Evolutionary conservation across 2,888 invertebrate genomes (phyloP).

Genomic region (Tenthredo mesomela): DNA sequence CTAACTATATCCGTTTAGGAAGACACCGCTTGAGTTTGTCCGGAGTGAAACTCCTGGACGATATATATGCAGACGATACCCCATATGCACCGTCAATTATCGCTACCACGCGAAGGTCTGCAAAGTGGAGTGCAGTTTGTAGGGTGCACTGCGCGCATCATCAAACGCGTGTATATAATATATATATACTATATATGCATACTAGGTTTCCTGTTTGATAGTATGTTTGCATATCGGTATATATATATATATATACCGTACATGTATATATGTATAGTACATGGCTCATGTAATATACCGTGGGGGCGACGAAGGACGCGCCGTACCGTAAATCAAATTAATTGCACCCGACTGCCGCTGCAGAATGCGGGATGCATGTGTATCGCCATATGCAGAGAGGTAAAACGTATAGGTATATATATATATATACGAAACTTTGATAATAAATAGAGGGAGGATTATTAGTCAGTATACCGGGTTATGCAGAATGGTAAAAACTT

Average conservation of each 20-base stretch:
- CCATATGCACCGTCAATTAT: neutral
- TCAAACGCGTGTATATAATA: neutral
- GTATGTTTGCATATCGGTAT: neutral
- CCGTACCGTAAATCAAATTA: constrained; percentile 16
- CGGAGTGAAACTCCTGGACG: neutral
- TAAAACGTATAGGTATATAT: neutral
- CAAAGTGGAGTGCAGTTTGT: neutral
- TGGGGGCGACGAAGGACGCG: constrained; percentile 10
- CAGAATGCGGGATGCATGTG: neutral
- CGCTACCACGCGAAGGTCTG: neutral
- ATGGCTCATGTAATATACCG: neutral
- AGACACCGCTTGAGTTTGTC: neutral
- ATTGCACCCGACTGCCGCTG: constrained; percentile 9
- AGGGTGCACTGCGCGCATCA: neutral
- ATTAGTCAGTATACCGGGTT: neutral
- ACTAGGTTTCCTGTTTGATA: neutral
- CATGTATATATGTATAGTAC: neutral
- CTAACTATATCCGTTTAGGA: neutral
- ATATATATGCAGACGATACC: neutral
- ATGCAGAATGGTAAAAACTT: neutral
- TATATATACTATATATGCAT: neutral
- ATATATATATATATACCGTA: neutral
- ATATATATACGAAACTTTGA: neutral
- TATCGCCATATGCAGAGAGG: neutral
- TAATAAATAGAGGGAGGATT: constrained; percentile 2